phyloP scores from a whole-genome alignment of 2,113 vertebrate species.

The Lasiurus cinereus region DNA sequence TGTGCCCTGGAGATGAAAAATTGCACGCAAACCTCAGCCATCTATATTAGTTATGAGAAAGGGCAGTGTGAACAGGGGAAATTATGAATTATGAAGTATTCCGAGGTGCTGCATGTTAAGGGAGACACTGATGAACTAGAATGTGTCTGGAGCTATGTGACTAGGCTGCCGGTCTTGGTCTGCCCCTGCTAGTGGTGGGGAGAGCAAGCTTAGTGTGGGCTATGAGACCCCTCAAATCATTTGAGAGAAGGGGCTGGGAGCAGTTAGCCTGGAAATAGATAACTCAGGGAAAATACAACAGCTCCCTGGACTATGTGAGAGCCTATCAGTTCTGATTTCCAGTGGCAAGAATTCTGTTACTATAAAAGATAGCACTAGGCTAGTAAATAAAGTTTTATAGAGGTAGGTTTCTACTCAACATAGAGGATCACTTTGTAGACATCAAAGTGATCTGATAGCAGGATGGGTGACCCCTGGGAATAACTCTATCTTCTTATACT shows the following conservation, averaged over 20 bases:
- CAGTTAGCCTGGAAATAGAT: neutral
- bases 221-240: neutral
- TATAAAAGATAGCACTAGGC: neutral
- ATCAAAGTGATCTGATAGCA: neutral
- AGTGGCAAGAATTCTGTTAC: neutral
- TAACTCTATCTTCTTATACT: neutral
- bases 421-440: neutral
- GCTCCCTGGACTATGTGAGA: neutral
- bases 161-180: neutral
- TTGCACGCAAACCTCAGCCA: slow-evolving; percentile 9
- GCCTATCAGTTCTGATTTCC: neutral
- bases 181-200: neutral
- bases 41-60: slow-evolving; percentile 67
- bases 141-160: neutral
- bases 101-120: neutral
- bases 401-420: neutral
- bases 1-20: slow-evolving; percentile 49
- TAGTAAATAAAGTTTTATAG: neutral
- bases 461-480: neutral
- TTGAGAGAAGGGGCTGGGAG: neutral
- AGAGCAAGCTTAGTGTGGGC: fast-evolving
- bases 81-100: neutral
- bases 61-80: neutral
- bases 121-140: neutral
- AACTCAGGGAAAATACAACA: neutral